A percentile compares a stretch with the other conserved stretches of the same genome.
phyloP scores from a whole-genome alignment of 2,113 vertebrate species.

The Pachypanchax playfairii region DNA sequence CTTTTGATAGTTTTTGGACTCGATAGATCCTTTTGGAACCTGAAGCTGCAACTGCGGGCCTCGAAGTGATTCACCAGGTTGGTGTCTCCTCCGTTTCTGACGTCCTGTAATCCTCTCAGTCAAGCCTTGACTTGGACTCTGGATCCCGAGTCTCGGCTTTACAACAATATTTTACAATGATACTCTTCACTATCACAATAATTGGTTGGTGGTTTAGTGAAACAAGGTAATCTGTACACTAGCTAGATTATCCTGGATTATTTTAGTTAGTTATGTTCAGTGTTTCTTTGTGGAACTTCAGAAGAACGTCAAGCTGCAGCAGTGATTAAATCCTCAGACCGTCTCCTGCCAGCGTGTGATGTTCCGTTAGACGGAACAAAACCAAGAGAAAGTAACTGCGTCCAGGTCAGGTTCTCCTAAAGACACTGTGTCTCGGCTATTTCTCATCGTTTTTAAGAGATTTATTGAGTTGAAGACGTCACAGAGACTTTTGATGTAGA shows the following conservation, averaged over 20 bases:
- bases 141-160: slow-evolving; percentile 88
- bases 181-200: slow-evolving; percentile 84
- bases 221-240: background rate
- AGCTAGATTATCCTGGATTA: slow-evolving; percentile 24
- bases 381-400: too few species aligned
- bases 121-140: slow-evolving; percentile 87
- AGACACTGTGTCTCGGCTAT: too few species aligned
- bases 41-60: slow-evolving; percentile 79
- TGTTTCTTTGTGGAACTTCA: too few species aligned
- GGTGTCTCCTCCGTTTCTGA: slow-evolving; percentile 91
- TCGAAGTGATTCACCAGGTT: slow-evolving; percentile 94
- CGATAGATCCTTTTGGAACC: slow-evolving; percentile 81
- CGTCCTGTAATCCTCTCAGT: slow-evolving; percentile 75
- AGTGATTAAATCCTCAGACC: too few species aligned
- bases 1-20: slow-evolving; percentile 25
- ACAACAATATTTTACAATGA: slow-evolving; percentile 94
- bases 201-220: slow-evolving; percentile 56
- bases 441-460: too few species aligned
- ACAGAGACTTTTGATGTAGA: too few species aligned
- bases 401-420: too few species aligned
- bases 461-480: too few species aligned
- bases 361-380: too few species aligned
- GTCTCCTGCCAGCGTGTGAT: too few species aligned
- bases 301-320: too few species aligned
- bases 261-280: too few species aligned